Evolutionary conservation across 2,797 vertebrate genomes (phyloP), one percentile per base, ranked within the genome.

Genomic region (Eutrigla gurnardus): DNA sequence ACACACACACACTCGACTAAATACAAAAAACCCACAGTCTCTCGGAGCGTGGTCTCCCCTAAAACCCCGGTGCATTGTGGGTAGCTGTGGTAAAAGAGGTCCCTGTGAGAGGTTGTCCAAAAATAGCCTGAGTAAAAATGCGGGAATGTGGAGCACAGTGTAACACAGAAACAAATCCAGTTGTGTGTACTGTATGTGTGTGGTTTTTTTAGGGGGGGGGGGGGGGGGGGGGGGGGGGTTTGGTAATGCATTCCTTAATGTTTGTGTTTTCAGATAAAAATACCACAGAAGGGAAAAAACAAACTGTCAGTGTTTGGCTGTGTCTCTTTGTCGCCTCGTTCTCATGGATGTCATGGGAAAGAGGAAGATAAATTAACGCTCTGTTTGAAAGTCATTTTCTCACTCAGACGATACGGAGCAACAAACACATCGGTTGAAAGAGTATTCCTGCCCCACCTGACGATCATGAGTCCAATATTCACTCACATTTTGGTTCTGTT

Each of bases 81-180:
- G 91, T 93, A 92, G 80, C 74, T 91, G 89, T 86, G 90, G 91
- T 92, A 86, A 91, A 91, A 90, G 83, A 91, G 77, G 88, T 89
- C 90, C 88, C 90, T 92, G 83, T 92, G 85, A 89, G 85, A 88
- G 85, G 77, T 70, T 79, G 84, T 83, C 85, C 89, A 88, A 80
- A 93, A 91, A 93, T 93, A 93, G 89, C 89, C 88, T 49, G 82
- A 88, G 79, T 84, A 83, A 90, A 93, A 92, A 86, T 88, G 89
- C 78, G 87, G 80, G 84, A 90, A 86, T 82, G 65, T 78, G 71
- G 78, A 78, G 70, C 69, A 65, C 73, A 72, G 68, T 80, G 64
- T 86, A 75, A 65, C 76, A 78, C 40, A 86, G 57, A 83, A 81
- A 25, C 25, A 87, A 82, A 80, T 71, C 49, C 15, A 61, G 47